Percentiles rank a stretch among this genome's conserved stretches.
Conservation (phyloP, 2,113 vertebrate genomes). For the Platysternon megacephalum region DNA sequence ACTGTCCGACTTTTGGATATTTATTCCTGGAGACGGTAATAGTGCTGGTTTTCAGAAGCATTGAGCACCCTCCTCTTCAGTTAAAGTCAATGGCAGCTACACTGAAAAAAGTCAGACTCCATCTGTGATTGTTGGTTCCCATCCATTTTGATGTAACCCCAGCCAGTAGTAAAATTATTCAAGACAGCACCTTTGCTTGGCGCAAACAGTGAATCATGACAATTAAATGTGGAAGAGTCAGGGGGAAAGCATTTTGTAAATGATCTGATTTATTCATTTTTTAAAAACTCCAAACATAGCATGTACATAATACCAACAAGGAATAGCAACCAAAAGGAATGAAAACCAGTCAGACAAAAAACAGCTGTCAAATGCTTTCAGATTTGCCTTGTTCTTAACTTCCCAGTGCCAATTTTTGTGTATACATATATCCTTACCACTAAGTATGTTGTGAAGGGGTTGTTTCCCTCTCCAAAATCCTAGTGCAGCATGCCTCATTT, state of each 20-base stretch:
- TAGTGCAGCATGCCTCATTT: background rate
- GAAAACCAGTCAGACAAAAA: background rate
- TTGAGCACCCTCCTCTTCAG: background rate
- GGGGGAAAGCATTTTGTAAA: background rate
- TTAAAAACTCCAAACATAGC: background rate
- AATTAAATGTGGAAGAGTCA: background rate
- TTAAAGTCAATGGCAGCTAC: background rate
- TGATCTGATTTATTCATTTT: background rate
- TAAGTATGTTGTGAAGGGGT: background rate
- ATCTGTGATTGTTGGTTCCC: background rate
- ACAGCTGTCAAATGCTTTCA: background rate
- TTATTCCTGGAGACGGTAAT: background rate
- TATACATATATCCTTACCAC: background rate
- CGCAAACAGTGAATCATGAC: background rate
- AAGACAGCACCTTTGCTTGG: background rate
- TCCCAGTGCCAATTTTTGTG: background rate
- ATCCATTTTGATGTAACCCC: background rate
- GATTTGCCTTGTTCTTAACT: background rate
- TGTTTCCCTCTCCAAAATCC: background rate
- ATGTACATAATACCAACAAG: background rate
- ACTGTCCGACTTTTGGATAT: background rate
- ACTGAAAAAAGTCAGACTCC: background rate
- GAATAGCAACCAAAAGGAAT: background rate
- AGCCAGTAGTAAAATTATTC: background rate
- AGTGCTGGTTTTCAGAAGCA: background rate